These are phyloP conservation scores for Molossus alvarezi DNA, from an alignment of 2,797 vertebrate species.

Conservation along the genomic window DNA sequence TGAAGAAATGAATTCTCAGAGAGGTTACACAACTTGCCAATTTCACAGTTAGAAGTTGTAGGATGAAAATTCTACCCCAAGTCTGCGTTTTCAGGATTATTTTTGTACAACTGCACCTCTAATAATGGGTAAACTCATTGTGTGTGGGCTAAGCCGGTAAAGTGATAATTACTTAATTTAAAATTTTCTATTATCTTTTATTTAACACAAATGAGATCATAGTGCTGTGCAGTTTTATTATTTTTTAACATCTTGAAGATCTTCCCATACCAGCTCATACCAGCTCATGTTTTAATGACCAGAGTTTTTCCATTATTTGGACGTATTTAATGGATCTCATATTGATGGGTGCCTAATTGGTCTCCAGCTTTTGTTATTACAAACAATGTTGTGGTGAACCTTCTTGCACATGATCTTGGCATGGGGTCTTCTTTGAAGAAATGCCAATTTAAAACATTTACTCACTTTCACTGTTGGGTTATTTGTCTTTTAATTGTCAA, in stretches of 20 bases:
- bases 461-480: neutral
- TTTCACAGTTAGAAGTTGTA: neutral
- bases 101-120: neutral
- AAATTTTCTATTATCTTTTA: neutral
- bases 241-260: neutral
- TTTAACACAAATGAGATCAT: neutral
- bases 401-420: neutral
- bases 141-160: neutral
- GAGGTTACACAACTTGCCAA: neutral
- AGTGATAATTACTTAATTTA: neutral
- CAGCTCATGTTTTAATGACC: neutral
- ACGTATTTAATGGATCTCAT: neutral
- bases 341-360: neutral
- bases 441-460: neutral
- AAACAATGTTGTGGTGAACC: neutral
- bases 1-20: neutral
- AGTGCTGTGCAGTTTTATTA: neutral
- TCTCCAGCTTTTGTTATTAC: neutral
- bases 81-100: neutral
- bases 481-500: neutral
- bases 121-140: neutral
- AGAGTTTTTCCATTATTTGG: neutral
- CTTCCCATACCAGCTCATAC: neutral
- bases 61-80: neutral
- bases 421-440: neutral